Base-by-base conservation (phyloP, 2,797 vertebrate species). In the Phylloscopus collybita region DNA sequence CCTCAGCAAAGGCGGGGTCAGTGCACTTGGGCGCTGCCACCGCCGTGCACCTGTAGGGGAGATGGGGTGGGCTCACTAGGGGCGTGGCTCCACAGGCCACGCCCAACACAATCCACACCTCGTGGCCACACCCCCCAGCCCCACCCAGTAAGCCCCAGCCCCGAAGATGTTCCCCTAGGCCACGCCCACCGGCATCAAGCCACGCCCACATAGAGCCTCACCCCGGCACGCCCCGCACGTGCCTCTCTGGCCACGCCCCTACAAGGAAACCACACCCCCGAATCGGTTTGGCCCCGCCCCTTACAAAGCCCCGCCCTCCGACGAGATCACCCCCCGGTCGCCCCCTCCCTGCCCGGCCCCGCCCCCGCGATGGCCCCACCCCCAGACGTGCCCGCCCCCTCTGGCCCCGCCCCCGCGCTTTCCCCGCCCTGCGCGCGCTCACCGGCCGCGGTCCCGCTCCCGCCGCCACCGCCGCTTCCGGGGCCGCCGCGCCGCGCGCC, bases 201-300 rank as follows among this genome's bases (percentile, higher is more conserved):
- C 75, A 65, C 61, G 27, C 75, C 61, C 23, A 10, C 19, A 34
- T 34, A 5, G 3, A 6, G 1, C 0, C 7, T 2, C 12, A 42
- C 34, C 34, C 34, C 34, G 34, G 34, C 34, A 34, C 34, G 34
- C 34, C 30, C 30, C 16, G 1, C 78, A 60, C 30, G 54, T 34
- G 53, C 10, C 9, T 4, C 2, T 10, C 4, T 8, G 54, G 2
- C 36, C 65, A 25, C 78, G 36, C 64, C 64, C 40, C 11, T 0
- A 4, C 1, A 3, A 0, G 0, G 0, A 40, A 40, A 6, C 36
- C 65, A 25, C 78, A 8, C 50, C 5, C 14, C 71, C 6, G 1
- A 53, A 54, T 0, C 2, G 3, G 2, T 7, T 45, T 21, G 29
- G n/a, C 42, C 5, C 11, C 70, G 32, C 51, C 51, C 38, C 29